Evolutionary conservation across 64 coral and sea anemone species (phyloP), one percentile per base, ranked within the genome.

Genomic region (Catalaphyllia jardinei): DNA sequence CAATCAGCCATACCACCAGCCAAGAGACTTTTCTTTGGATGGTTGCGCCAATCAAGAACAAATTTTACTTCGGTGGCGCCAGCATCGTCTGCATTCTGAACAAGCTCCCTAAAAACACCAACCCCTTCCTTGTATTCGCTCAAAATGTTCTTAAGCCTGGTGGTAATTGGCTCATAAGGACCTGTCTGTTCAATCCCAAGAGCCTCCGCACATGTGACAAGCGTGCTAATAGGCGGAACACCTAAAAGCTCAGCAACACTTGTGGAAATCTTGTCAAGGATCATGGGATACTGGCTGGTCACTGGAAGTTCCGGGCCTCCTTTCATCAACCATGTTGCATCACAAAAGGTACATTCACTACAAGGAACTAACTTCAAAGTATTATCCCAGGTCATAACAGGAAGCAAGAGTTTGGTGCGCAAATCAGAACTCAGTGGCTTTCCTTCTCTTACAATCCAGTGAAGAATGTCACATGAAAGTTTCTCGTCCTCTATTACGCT

Each of bases 11-110:
- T 98, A 18, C 89, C 92, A n/a, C 86, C 15, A 2, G 95, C 77
- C n/a, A 98, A 63, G 4, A 98, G 64, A 29, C 61, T 98, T 54
- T 86, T 29, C 0, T 35, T 38, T 24, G 84, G 65, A 67, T 94
- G 92, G 24, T 75, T 73, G 38, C 95, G 88, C 95, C 95, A 98
- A 24, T 98, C 95, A 8, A 98, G 59, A 25, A 94, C 49, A 92
- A 98, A 98, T 50, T 94, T 91, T 4, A 98, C 89, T 60, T 94
- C 92, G 12, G 92, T 94, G 31, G 95, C 95, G 28, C 95, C 95
- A 86, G 95, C 95, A 42, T 98, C 95, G 19, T 98, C 95, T 62
- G 95, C 95, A 76, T 96, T 96, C 88, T 96, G 95, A 28, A 96
- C 89, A 1, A 96, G 88, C 60, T 96, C 95, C 22, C 87, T 93